Conservation (phyloP, 1,140 invertebrate species). For the Trigoniulus corallinus region DNA sequence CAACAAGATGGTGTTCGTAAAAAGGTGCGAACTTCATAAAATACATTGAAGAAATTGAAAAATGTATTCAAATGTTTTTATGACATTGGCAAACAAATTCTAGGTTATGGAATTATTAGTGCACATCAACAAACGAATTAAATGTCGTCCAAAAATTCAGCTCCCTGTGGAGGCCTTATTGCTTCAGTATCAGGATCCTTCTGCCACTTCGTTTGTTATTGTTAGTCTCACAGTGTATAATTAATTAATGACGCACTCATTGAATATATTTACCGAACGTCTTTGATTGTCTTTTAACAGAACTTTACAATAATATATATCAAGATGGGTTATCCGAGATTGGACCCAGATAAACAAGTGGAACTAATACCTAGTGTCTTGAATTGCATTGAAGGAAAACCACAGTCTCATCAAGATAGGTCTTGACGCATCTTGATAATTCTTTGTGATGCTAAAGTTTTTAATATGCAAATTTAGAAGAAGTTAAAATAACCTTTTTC, state of each 20-base stretch:
- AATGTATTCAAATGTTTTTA: slow-evolving; percentile 1
- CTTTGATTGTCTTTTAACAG: slow-evolving; percentile 33
- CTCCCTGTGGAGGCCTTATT: slow-evolving; percentile 71
- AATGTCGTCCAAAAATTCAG: slow-evolving; percentile 63
- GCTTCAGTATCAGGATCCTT: slow-evolving; percentile 58
- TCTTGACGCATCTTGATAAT: slow-evolving; percentile 22
- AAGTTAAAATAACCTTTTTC: too few relatives aligned
- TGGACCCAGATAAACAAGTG: slow-evolving; percentile 54
- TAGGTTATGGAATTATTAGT: slow-evolving; percentile 84
- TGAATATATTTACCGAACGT: not conserved
- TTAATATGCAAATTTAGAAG: too few relatives aligned
- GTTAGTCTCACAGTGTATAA: slow-evolving; percentile 49
- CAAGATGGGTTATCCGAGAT: slow-evolving; percentile 71
- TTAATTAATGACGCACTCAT: not conserved
- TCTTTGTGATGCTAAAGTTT: too few relatives aligned
- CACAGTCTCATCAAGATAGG: slow-evolving; percentile 70
- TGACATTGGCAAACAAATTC: too few relatives aligned
- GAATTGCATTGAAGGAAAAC: slow-evolving; percentile 59
- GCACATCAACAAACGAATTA: slow-evolving; percentile 77
- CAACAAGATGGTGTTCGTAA: slow-evolving; percentile 64
- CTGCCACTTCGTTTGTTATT: slow-evolving; percentile 61
- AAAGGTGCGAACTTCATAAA: slow-evolving; percentile 36
- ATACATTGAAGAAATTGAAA: not conserved
- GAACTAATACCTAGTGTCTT: slow-evolving; percentile 56
- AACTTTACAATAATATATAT: slow-evolving; percentile 91